Percentiles rank a stretch among this genome's conserved stretches.
Evolutionary conservation across 2,797 vertebrate genomes (phyloP).

Genomic region (Microchirus variegatus): DNA sequence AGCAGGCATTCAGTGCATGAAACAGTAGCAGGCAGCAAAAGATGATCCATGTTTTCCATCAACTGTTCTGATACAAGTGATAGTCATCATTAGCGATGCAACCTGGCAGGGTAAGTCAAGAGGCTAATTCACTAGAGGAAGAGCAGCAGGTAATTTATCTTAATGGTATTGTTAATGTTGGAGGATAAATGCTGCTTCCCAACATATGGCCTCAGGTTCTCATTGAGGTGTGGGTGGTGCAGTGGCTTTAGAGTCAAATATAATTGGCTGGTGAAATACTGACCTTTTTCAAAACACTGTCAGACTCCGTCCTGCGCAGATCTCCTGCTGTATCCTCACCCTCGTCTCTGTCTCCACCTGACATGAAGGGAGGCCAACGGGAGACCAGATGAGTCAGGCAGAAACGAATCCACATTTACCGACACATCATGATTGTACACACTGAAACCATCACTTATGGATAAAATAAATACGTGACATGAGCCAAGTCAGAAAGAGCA

Average conservation of each 20-base stretch:
- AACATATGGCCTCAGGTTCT: constrained; percentile 43
- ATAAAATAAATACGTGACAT: not conserved
- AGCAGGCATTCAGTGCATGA: constrained; percentile 16
- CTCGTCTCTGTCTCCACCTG: constrained; percentile 92
- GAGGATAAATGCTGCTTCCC: constrained; percentile 38
- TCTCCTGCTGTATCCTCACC: constrained; percentile 87
- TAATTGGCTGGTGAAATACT: constrained; percentile 35
- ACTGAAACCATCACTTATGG: not conserved
- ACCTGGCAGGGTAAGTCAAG: constrained; percentile 57
- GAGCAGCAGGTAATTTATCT: constrained; percentile 52
- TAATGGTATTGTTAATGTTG: constrained; percentile 53
- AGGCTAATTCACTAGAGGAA: constrained; percentile 60
- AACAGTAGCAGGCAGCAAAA: constrained; percentile 26
- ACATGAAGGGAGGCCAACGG: constrained; percentile 33
- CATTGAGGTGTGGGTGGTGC: constrained; percentile 14
- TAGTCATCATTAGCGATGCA: constrained; percentile 58
- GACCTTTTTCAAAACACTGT: constrained; percentile 97
- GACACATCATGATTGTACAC: not conserved
- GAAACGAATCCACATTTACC: not conserved
- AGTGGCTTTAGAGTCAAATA: constrained; percentile 20
- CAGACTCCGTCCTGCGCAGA: constrained; percentile 94
- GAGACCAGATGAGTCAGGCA: constrained; percentile 7
- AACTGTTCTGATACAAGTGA: constrained; percentile 41
- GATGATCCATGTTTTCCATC: constrained; percentile 46
- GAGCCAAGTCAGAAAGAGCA: not conserved